Base-by-base conservation (phyloP, 1,140 invertebrate genomes). In the Contarinia nasturtii region DNA sequence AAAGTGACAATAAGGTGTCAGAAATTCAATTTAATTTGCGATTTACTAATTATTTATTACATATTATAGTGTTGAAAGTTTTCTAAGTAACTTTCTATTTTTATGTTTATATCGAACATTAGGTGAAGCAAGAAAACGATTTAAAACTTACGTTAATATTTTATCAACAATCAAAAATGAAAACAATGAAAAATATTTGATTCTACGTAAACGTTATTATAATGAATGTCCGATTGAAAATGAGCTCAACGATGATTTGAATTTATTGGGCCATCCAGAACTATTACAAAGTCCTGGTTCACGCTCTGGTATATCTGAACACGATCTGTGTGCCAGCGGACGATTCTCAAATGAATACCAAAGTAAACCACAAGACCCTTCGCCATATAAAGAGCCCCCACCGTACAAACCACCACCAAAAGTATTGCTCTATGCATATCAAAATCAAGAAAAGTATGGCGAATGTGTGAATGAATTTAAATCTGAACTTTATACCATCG, bases 81-180 rank as follows among this genome's bases (percentile, higher is more conserved):
- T 48, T 19, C 10, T 15, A 42, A 42, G 15, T 42, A 10, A 20
- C 17, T 42, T 40, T 36, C 19, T 7, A 17, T 18, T 47, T 47
- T 40, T 7, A 7, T 5, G 3, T 15, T 40, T 12, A 40, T 40
- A 15, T 47, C 27, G 4, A 5, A 5, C 10, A 27, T 5, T 10
- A 86, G 82, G 80, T 64, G 79, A 86, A 64, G 84, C 86, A 1
- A 71, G 86, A 53, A 78, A 76, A 52, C 76, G 79, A 52, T 94
- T 94, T 60, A 92, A 92, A 68, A 82, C 88, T 49, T 88, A 83
- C 65, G 86, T 95, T 2, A 94, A 93, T 60, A 75, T 75, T 33
- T 66, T 95, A 50, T 86, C 89, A 2, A 80, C 77, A 7, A 87
- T 93, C 43, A 86, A 79, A 60, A 76, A 73, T 52, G 77, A 81